phyloP scores from a whole-genome alignment of 53 echinoderm and acorn worm species.

The Antedon mediterranea region DNA sequence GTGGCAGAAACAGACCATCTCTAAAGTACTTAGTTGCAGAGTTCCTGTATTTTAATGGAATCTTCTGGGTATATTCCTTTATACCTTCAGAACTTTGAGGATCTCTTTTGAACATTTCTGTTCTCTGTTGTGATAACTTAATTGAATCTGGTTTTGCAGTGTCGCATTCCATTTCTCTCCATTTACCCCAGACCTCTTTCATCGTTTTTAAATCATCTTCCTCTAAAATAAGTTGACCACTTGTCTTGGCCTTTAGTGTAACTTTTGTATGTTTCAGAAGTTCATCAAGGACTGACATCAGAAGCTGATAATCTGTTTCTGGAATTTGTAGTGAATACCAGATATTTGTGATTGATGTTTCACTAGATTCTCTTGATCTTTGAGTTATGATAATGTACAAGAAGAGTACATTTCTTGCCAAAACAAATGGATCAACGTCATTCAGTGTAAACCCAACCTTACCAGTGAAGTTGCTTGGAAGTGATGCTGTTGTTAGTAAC shows the following conservation, averaged over 20 bases:
- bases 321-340: constrained; percentile 34
- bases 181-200: too few relatives aligned
- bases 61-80: constrained; percentile 1
- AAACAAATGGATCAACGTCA: too few relatives aligned
- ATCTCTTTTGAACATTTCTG: too few relatives aligned
- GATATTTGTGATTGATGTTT: constrained; percentile 7
- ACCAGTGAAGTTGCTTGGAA: too few relatives aligned
- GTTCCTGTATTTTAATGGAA: constrained; percentile 3
- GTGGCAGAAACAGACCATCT: too few relatives aligned
- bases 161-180: too few relatives aligned
- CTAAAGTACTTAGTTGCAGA: constrained; percentile 21
- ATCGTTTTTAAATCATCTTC: constrained; percentile 12
- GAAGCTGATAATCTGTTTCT: constrained; percentile 8
- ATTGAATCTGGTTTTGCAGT: neutral
- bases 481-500: too few relatives aligned
- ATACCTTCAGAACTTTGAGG: neutral
- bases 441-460: constrained; percentile 16
- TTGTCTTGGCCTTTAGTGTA: constrained; percentile 2
- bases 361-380: constrained; percentile 7
- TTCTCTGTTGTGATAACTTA: constrained; percentile 18
- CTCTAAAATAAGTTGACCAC: constrained; percentile 6
- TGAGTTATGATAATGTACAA: too few relatives aligned
- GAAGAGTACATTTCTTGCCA: neutral
- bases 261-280: too few relatives aligned
- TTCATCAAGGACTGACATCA: constrained; percentile 3